Evolutionary conservation across 1,140 invertebrate species (phyloP).

Genomic region (Heliothis virescens): DNA sequence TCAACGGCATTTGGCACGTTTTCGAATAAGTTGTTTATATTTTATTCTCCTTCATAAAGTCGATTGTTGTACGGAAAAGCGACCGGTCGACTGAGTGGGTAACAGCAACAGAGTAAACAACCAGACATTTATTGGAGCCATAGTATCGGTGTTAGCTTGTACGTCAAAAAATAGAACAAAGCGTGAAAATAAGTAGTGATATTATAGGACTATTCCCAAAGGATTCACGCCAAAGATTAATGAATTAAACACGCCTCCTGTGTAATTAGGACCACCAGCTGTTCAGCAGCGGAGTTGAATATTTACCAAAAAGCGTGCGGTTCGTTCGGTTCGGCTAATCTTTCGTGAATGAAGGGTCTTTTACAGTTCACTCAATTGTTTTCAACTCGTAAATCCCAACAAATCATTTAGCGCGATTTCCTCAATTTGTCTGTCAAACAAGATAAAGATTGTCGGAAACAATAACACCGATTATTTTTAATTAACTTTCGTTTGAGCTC

Average conservation of each 20-base stretch:
- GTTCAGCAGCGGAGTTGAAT: constrained; percentile 13
- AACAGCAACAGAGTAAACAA: not conserved
- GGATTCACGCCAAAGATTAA: constrained; percentile 14
- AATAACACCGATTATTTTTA: constrained; percentile 42
- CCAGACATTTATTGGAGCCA: not conserved
- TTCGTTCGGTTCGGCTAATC: constrained; percentile 15
- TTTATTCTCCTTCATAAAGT: not conserved
- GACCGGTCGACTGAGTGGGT: not conserved
- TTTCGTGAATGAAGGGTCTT: constrained; percentile 14
- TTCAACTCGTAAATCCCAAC: constrained; percentile 27
- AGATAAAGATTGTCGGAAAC: constrained; percentile 46
- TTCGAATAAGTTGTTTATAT: constrained; percentile 8
- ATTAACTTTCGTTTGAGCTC: constrained; percentile 39
- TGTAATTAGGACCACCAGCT: constrained; percentile 37
- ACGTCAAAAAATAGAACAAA: not conserved
- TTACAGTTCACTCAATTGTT: constrained; percentile 33
- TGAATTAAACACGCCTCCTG: not conserved
- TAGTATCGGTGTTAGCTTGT: not conserved
- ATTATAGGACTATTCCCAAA: not conserved
- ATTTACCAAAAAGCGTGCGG: constrained; percentile 23
- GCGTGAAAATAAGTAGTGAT: not conserved
- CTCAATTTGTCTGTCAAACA: constrained; percentile 33
- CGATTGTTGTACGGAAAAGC: not conserved
- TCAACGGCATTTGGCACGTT: constrained; percentile 24
- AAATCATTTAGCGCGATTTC: constrained; percentile 37